Percentiles rank a stretch among this genome's conserved stretches.
Evolutionary conservation across 2,797 vertebrate genomes (phyloP).

Genomic region (Rhinatrema bivittatum): DNA sequence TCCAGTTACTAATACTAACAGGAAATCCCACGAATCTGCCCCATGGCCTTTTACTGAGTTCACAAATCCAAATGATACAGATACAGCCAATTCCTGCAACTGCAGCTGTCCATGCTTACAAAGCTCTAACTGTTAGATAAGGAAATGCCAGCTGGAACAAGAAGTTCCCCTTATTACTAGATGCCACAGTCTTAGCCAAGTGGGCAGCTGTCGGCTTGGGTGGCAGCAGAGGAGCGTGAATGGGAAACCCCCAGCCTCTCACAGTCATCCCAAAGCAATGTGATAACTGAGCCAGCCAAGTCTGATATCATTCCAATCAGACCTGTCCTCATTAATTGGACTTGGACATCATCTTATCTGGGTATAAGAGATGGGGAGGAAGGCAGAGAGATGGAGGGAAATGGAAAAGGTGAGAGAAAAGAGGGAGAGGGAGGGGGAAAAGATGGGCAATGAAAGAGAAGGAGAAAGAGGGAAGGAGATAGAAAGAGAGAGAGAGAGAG

Average conservation of each 20-base stretch:
- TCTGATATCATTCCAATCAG: slow-evolving; percentile 13
- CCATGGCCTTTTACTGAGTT: slow-evolving; percentile 56
- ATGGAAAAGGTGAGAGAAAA: not conserved
- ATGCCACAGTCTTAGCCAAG: slow-evolving; percentile 68
- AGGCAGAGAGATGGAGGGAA: too few relatives aligned
- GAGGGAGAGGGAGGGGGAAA: not conserved
- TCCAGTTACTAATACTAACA: slow-evolving; percentile 60
- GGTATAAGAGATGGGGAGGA: not conserved
- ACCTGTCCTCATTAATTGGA: slow-evolving; percentile 12
- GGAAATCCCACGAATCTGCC: slow-evolving; percentile 62
- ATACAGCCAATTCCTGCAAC: slow-evolving; percentile 55
- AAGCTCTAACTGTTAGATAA: slow-evolving; percentile 78
- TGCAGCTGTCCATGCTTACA: slow-evolving; percentile 80
- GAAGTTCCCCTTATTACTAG: slow-evolving; percentile 69
- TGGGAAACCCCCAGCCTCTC: slow-evolving; percentile 32
- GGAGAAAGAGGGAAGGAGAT: not conserved
- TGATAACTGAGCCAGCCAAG: slow-evolving; percentile 10
- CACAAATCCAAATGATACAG: slow-evolving; percentile 62
- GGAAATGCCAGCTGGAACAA: slow-evolving; percentile 79
- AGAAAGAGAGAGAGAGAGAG: not conserved
- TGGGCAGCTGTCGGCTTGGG: slow-evolving; percentile 73
- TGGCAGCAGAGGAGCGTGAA: slow-evolving; percentile 50
- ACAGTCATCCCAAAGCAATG: slow-evolving; percentile 23
- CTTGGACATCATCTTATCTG: not conserved
- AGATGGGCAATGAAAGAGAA: not conserved